phyloP scores from a whole-genome alignment of 1,140 invertebrate species.

The Leptopilina boulardi region DNA sequence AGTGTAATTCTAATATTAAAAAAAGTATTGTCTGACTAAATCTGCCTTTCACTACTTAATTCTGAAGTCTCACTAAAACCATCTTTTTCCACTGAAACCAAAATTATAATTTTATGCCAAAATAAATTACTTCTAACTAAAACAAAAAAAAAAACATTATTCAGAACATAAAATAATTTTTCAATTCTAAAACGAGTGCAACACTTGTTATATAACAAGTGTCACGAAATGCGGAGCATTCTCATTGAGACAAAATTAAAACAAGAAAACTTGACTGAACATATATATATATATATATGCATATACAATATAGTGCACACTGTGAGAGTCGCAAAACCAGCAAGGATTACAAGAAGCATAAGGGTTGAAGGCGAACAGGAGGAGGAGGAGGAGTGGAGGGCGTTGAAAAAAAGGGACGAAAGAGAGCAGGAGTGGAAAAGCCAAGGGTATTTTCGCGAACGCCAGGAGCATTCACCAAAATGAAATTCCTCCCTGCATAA shows the following conservation, averaged over 20 bases:
- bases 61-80: too few species aligned
- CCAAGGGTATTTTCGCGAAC: conserved; percentile 52
- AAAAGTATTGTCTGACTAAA: too few species aligned
- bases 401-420: conserved; percentile 14
- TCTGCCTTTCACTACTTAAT: too few species aligned
- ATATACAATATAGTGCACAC: neutral
- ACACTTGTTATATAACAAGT: neutral
- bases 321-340: neutral
- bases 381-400: conserved; percentile 48
- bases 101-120: too few species aligned
- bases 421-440: conserved; percentile 41
- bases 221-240: neutral
- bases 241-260: conserved; percentile 11
- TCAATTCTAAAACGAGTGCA: neutral
- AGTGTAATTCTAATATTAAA: too few species aligned
- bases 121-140: too few species aligned
- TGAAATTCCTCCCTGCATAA: conserved; percentile 55
- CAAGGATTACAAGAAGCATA: conserved; percentile 26
- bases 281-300: too few species aligned
- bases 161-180: neutral
- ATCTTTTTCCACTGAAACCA: too few species aligned
- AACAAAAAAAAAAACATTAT: too few species aligned
- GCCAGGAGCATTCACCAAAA: conserved; percentile 55
- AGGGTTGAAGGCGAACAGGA: neutral
- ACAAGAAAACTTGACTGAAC: neutral